Percentiles rank a stretch among this genome's conserved stretches.
Conservation (phyloP, 1,140 invertebrate species). For the Araneus ventricosus region DNA sequence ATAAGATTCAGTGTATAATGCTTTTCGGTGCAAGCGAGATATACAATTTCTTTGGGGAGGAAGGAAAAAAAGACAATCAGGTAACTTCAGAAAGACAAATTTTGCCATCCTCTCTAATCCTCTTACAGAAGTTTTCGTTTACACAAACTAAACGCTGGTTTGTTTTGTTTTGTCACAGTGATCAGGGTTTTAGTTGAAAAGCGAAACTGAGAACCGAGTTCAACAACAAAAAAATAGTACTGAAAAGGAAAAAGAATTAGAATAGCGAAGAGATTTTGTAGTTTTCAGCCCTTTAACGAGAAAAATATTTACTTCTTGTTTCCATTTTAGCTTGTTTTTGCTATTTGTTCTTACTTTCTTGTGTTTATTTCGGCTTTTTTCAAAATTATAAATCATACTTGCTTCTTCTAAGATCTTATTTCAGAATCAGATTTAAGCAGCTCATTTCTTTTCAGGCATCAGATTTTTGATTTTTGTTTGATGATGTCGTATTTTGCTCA, state of each 20-base stretch:
- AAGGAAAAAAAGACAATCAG: slow-evolving; percentile 15
- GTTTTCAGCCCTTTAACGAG: neutral
- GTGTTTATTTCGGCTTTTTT: neutral
- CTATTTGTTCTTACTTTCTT: neutral
- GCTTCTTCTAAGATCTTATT: neutral
- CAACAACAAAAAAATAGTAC: neutral
- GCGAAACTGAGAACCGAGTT: slow-evolving; percentile 6
- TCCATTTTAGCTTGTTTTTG: neutral
- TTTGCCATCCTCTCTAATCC: neutral
- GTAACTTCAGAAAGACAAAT: slow-evolving; percentile 39
- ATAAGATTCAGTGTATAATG: neutral
- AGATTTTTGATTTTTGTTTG: too few species aligned
- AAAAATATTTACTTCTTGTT: neutral
- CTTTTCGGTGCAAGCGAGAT: neutral
- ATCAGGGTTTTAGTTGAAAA: slow-evolving; percentile 28
- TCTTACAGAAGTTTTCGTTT: slow-evolving; percentile 19
- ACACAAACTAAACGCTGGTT: slow-evolving; percentile 34
- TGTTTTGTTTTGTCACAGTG: slow-evolving; percentile 3
- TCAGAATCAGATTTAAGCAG: neutral
- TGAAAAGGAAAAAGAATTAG: neutral
- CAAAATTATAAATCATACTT: neutral
- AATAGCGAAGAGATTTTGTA: neutral
- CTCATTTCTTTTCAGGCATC: too few species aligned
- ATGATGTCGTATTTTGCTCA: too few species aligned
- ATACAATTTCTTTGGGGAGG: neutral